Evolutionary conservation across 35 echinoderm and acorn worm species (phyloP), one percentile per base, ranked within the genome.

Genomic region (Apostichopus californicus): DNA sequence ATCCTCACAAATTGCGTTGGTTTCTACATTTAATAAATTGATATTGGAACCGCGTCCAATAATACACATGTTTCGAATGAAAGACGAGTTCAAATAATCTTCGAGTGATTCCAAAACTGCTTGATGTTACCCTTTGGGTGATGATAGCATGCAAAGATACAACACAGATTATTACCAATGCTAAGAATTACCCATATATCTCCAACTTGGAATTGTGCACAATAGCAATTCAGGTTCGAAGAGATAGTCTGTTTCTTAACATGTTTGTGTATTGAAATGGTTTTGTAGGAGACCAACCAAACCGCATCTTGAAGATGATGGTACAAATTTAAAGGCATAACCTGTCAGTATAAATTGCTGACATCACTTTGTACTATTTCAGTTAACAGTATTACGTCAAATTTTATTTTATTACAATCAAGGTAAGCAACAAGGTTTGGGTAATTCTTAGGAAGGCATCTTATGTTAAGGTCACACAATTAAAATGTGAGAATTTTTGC

Each of bases 361-460:
- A 18, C 52, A 58, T 85, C 54, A 57, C 81, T 59, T 8, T 85
- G 81, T 55, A 13, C 81, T 55, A 85, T 85, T 85, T 85, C 81
- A 20, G 81, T 58, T 85, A 58, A 57, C 18, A 85, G 55, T 55
- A 85, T 25, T 4, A 85, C 81, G 58, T 85, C 81, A 85, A 85
- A 85, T 57, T 60, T 1, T 55, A 57, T 1, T 0, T 20, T 17
- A 28, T 17, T 55, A 56, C 1, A 80, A 80, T 34, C 56, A 28
- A 83, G 80, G 56, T 83, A 83, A 83, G 52, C 53, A 28, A 83
- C 52, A 55, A 55, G 80, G 56, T 28, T 13, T 20, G 56, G 6
- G 81, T 59, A n/a, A 85, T 85, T 85, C 52, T 85, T 85, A 57
- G 81, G 80, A 55, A 53, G 81, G 15, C 81, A 58, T 85, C 81